A percentile compares a stretch with the other conserved stretches of the same genome.
Conservation (phyloP, 2,888 invertebrate species). For the Trimorus sp. region DNA sequence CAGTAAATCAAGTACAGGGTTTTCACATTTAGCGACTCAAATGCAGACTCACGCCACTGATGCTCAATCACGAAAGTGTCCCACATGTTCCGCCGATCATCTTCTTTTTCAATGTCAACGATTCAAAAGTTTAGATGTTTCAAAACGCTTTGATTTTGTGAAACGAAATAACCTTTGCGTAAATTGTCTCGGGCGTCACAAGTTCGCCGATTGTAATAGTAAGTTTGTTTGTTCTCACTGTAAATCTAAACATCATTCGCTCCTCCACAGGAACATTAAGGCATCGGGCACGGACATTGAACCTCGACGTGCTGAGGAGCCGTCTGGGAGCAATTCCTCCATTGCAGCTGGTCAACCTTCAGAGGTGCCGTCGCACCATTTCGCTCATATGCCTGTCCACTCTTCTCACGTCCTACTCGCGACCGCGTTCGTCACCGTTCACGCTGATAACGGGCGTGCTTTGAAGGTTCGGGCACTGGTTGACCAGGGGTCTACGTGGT, state of each 20-base stretch:
- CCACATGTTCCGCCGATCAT: constrained; percentile 14
- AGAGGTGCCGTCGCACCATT: constrained; percentile 3
- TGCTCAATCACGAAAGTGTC: constrained; percentile 12
- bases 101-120: constrained; percentile 3
- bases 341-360: background rate
- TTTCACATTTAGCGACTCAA: no score
- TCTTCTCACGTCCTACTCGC: constrained; percentile 13
- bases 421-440: constrained; percentile 12
- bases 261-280: background rate
- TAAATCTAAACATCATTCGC: constrained; percentile 2
- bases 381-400: background rate
- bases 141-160: constrained; percentile 13
- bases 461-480: constrained; percentile 14
- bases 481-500: constrained; percentile 20
- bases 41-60: constrained; percentile 1
- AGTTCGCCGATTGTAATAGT: constrained; percentile 10
- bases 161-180: constrained; percentile 20
- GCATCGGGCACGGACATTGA: background rate
- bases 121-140: constrained; percentile 11
- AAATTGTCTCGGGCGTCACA: constrained; percentile 32
- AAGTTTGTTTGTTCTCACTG: background rate
- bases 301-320: background rate
- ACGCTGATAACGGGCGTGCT: constrained; percentile 12
- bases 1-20: no score
- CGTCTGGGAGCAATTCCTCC: background rate